Percentiles rank a stretch among this genome's conserved stretches.
Conservation (phyloP, 2,888 invertebrate genomes). For the Galerucella nymphaeae region DNA sequence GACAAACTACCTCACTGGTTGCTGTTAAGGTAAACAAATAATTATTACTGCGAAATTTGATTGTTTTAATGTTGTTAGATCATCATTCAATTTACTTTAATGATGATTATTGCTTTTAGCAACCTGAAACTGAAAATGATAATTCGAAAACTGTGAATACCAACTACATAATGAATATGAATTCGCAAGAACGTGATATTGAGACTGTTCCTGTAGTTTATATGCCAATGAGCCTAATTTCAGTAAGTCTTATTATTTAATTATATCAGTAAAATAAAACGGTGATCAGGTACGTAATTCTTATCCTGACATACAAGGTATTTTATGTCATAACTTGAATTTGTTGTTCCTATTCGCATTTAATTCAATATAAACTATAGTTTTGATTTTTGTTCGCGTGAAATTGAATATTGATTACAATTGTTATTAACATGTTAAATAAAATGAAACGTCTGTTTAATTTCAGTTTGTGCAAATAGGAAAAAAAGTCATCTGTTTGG, state of each 20-base stretch:
- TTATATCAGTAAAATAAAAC: neutral
- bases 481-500: constrained; percentile 55
- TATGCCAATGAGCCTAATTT: constrained; percentile 61
- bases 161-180: constrained; percentile 46
- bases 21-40: constrained; percentile 43
- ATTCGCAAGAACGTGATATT: constrained; percentile 52
- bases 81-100: neutral
- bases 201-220: constrained; percentile 56
- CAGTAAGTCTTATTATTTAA: constrained; percentile 44
- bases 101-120: constrained; percentile 40
- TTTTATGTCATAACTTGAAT: too few species aligned
- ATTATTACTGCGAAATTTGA: neutral
- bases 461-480: constrained; percentile 57
- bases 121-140: constrained; percentile 44
- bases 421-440: neutral
- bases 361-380: too few species aligned
- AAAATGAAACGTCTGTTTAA: neutral
- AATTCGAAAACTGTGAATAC: constrained; percentile 42
- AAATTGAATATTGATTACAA: neutral
- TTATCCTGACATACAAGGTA: too few species aligned
- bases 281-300: neutral
- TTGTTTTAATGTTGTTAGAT: too few species aligned
- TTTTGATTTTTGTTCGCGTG: too few species aligned
- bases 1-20: constrained; percentile 48
- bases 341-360: too few species aligned